Percentiles rank a stretch among this genome's conserved stretches.
Evolutionary conservation across 1,140 invertebrate species (phyloP).

Genomic region (Sinonovacula constricta): DNA sequence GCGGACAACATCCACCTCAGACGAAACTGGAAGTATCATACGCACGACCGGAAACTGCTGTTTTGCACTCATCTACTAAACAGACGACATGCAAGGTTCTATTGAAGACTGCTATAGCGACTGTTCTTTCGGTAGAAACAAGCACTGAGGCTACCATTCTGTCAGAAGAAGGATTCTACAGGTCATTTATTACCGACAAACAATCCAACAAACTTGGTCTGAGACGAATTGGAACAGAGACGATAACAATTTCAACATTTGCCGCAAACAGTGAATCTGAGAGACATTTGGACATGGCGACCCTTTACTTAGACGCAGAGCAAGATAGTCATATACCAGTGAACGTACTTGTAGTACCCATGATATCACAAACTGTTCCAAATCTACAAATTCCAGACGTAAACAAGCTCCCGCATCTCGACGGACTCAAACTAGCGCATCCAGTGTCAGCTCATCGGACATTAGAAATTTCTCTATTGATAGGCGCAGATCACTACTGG

Average conservation of each 20-base stretch:
- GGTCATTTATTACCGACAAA: slow-evolving; percentile 50
- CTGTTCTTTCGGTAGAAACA: neutral
- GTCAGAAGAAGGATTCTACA: slow-evolving; percentile 43
- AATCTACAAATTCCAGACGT: neutral
- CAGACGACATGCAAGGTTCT: neutral
- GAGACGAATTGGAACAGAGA: neutral
- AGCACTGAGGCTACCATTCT: slow-evolving; percentile 28
- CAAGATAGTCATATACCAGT: slow-evolving; percentile 6
- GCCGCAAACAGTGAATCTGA: slow-evolving; percentile 1
- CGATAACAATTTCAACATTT: slow-evolving; percentile 23
- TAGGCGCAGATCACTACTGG: too few relatives aligned
- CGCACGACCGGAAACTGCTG: neutral
- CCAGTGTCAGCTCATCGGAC: neutral
- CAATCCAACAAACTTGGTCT: slow-evolving; percentile 27
- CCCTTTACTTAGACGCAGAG: slow-evolving; percentile 15
- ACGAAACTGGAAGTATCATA: neutral
- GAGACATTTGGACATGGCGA: slow-evolving; percentile 8
- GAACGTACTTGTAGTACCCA: slow-evolving; percentile 30
- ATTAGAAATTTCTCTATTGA: slow-evolving; percentile 31
- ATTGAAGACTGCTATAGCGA: slow-evolving; percentile 28
- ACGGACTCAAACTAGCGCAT: slow-evolving; percentile 43
- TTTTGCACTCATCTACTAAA: slow-evolving; percentile 6
- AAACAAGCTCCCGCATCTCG: slow-evolving; percentile 6
- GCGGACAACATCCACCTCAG: neutral
- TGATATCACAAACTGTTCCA: slow-evolving; percentile 18